These are phyloP conservation scores for Pogona vitticeps DNA, from an alignment of 2,113 vertebrate species.

Conservation along the genomic window DNA sequence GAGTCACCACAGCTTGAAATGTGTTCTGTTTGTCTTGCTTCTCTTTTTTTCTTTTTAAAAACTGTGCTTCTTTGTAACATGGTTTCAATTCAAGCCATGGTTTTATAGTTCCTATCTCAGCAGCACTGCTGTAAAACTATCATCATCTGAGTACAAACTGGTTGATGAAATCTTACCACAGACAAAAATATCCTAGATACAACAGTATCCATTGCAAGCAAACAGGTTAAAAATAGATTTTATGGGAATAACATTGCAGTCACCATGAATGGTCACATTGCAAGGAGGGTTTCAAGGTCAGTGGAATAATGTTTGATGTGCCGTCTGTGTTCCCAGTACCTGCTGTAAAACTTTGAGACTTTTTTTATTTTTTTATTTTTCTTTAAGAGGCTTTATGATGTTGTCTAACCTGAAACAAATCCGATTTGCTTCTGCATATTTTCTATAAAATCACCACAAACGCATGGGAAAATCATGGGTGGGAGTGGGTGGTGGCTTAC, in stretches of 20 bases:
- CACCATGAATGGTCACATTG: constrained; percentile 53
- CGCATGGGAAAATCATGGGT: too few species aligned
- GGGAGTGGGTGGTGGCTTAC: background rate
- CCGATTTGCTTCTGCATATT: constrained; percentile 44
- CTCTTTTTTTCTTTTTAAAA: background rate
- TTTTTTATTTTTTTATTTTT: too few species aligned
- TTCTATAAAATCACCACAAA: constrained; percentile 48
- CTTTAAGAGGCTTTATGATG: constrained; percentile 38
- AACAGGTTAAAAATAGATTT: constrained; percentile 73
- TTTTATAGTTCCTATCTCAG: constrained; percentile 68
- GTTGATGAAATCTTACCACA: constrained; percentile 70
- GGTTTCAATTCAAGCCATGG: constrained; percentile 58
- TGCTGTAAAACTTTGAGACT: constrained; percentile 37
- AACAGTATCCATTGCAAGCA: constrained; percentile 61
- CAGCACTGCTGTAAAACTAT: constrained; percentile 69
- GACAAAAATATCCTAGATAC: constrained; percentile 69
- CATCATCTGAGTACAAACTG: constrained; percentile 64
- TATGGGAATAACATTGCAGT: constrained; percentile 60
- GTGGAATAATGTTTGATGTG: constrained; percentile 63
- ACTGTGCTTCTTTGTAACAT: constrained; percentile 57
- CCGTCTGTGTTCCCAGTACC: constrained; percentile 35
- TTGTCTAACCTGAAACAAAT: constrained; percentile 52
- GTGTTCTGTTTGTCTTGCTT: constrained; percentile 26
- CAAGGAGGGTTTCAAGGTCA: constrained; percentile 64
- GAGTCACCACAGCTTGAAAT: constrained; percentile 40